Percentiles rank a stretch among this genome's conserved stretches.
Conservation (phyloP, 2,797 vertebrate genomes). For the Cynopterus sphinx region DNA sequence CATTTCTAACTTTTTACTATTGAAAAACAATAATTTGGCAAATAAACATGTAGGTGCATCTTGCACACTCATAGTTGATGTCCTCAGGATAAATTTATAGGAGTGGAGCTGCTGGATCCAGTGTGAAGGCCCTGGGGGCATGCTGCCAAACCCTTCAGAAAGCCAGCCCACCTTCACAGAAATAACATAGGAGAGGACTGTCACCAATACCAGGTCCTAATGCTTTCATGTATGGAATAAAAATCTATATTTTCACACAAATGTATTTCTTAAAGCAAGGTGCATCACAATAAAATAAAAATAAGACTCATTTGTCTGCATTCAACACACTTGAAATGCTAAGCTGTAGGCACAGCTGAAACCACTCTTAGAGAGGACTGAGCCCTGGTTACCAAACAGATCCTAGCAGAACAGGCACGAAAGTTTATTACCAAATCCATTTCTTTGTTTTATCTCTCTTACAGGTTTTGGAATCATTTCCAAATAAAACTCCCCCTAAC, state of each 20-base stretch:
- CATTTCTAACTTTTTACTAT: background rate
- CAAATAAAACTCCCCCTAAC: constrained; percentile 86
- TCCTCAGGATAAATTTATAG: background rate
- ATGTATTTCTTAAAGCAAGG: background rate
- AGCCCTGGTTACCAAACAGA: background rate
- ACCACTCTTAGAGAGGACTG: background rate
- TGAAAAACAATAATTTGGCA: background rate
- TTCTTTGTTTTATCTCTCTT: background rate
- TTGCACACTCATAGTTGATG: background rate
- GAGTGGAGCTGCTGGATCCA: too few relatives aligned
- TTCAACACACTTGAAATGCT: background rate
- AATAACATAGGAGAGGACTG: background rate
- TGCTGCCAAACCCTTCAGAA: background rate
- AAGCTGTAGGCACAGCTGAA: background rate
- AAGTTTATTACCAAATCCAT: background rate
- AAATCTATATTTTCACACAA: background rate
- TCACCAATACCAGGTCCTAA: too few relatives aligned
- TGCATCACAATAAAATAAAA: background rate
- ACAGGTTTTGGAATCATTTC: constrained; percentile 91
- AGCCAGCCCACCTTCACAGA: background rate
- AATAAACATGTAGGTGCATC: background rate
- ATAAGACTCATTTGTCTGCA: background rate
- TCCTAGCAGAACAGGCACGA: background rate
- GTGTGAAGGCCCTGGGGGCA: fast-evolving
- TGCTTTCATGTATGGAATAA: background rate